Base-by-base conservation (phyloP, 2,113 vertebrate genomes). In the Trichechus manatus region DNA sequence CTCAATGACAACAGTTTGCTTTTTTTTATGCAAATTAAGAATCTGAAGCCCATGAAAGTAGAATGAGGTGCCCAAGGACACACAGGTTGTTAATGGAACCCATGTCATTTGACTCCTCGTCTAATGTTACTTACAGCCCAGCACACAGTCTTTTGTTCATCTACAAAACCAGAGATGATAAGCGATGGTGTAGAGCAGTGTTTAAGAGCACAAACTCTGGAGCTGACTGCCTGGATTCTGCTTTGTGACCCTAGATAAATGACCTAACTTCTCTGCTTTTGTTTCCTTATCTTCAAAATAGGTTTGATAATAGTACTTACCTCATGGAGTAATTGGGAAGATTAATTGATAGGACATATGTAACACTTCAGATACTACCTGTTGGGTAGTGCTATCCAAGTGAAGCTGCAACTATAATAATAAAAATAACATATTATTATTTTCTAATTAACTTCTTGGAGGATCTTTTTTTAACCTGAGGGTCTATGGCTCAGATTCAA, bases 251-350 rank as follows among this genome's bases (percentile, higher is more conserved):
- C 44, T 66, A 36, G 23, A 33, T 74, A 89, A 86, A 81, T 68
- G 44, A 93, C 22, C 7, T 53, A 63, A 22, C 22, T 94, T 78
- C n/a, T 92, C 33, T 96, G 25, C n/a, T 86, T 96, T 56, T 53
- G 3, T 89, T 96, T 90, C 5, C 17, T 9, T 93, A 77, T 86
- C 61, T 78, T 33, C 39, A 87, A 63, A 90, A 53, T 92, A 31
- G 5, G 25, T 23, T 47, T 27, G 33, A 47, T 85, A 47, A 80
- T 53, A 56, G 15, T 56, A 56, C 15, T 56, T 56, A 56, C 53
- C 53, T 15, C 14, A 56, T 56, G 15, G 31, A 61, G 6, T 56
- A 22, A 64, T 36, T 82, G 39, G 63, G 36, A 70, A 87, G 56
- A 72, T 86, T 74, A 82, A 64, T 66, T 47, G 79, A 64, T 6